Evolutionary conservation across 2,113 vertebrate species (phyloP), one percentile per base, ranked within the genome.

Genomic region (Glaucidium brasilianum): DNA sequence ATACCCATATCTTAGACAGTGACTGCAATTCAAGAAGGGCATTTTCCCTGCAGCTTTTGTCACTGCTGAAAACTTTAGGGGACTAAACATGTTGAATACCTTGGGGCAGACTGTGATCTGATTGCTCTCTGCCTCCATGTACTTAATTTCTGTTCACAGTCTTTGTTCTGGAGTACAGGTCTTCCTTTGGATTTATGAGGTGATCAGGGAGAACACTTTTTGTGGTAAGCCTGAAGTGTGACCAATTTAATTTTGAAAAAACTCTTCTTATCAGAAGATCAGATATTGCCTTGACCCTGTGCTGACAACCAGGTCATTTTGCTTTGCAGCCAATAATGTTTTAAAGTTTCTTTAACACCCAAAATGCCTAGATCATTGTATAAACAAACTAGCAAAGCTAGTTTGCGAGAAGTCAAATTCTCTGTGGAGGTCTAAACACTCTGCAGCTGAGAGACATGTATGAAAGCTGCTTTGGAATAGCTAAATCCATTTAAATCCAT

Each of bases 401-500:
- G 81, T 75, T 87, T 87, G 34, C 58, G 62, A 87, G 62, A 90
- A 95, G 77, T 90, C 94, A 93, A 60, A 92, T 71, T 86, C 76
- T 83, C 86, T 76, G 15, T 25, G 74, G 92, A 82, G 62, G 69
- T 89, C 91, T 94, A 89, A 92, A 86, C 56, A 37, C 66, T 74
- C 76, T 90, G 93, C 80, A 68, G 43, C 69, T 93, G 84, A 94
- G 71, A 92, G 27, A 74, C 3, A 2, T 5, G 1, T 34, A 32
- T 29, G 80, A 97, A 94, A 97, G 80, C 80, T 72, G 84, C 77
- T 95, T 96, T 93, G 52, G 84, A 93, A 82, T 82, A 94, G 74
- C 81, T 95, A 97, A 96, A 82, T 15, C 52, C 58, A 83, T 94
- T 95, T 90, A 95, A 96, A 87, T 90, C 95, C 82, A 74, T 90